These are phyloP conservation scores for Allophyes oxyacanthae DNA, from an alignment of 2,888 invertebrate species.

Conservation along the genomic window DNA sequence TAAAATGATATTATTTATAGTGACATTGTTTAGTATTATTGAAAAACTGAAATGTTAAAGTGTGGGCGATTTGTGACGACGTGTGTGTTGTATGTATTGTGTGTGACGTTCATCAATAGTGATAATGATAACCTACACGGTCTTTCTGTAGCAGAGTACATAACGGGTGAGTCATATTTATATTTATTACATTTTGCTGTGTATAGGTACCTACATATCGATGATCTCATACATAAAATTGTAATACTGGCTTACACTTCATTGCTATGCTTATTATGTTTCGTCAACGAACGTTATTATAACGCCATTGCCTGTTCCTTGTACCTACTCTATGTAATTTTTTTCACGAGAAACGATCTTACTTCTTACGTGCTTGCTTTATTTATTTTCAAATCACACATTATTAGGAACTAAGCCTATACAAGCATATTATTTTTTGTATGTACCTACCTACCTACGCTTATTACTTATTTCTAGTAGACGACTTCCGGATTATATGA, in stretches of 20 bases:
- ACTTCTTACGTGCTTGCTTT: too few relatives aligned
- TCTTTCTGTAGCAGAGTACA: conserved; percentile 83
- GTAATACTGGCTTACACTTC: conserved; percentile 63
- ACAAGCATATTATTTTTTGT: too few relatives aligned
- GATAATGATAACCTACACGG: conserved; percentile 86
- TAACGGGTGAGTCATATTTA: conserved; percentile 89
- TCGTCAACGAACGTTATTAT: conserved; percentile 34
- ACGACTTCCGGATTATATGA: too few relatives aligned
- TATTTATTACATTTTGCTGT: conserved; percentile 87
- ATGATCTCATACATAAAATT: conserved; percentile 85
- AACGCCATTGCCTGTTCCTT: conserved; percentile 7
- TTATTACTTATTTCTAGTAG: too few relatives aligned
- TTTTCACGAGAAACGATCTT: too few relatives aligned
- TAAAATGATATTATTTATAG: conserved; percentile 49
- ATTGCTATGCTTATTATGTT: conserved; percentile 58
- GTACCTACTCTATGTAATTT: background rate
- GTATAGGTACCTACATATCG: conserved; percentile 82
- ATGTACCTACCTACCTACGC: too few relatives aligned
- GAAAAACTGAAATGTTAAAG: conserved; percentile 63
- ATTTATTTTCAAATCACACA: background rate
- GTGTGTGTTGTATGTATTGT: conserved; percentile 70
- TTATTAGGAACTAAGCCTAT: too few relatives aligned
- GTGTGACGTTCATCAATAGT: conserved; percentile 81
- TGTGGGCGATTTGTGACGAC: conserved; percentile 64
- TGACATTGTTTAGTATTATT: conserved; percentile 38